Evolutionary conservation across 2,797 vertebrate genomes (phyloP).

Genomic region (Phrynocephalus forsythii): DNA sequence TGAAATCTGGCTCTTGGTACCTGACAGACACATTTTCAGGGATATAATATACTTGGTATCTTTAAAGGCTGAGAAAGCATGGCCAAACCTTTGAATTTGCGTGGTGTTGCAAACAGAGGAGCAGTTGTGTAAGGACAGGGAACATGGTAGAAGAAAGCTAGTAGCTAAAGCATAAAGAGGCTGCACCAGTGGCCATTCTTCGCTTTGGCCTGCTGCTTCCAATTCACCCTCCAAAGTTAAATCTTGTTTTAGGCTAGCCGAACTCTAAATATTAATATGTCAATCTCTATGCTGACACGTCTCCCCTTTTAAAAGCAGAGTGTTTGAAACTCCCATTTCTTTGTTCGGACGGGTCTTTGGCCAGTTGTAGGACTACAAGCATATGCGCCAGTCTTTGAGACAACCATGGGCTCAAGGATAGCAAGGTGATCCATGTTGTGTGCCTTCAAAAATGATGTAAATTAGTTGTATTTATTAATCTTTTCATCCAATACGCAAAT

Average conservation of each 20-base stretch:
- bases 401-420: neutral
- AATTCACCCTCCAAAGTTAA: neutral
- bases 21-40: neutral
- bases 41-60: conserved; percentile 3
- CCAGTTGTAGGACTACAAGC: conserved; percentile 30
- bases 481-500: neutral
- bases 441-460: conserved; percentile 7
- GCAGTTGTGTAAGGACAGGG: conserved; percentile 14
- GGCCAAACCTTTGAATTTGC: conserved; percentile 14
- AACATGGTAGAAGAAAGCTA: conserved; percentile 15
- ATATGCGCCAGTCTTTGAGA: neutral
- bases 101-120: neutral
- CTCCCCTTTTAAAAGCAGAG: neutral
- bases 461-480: neutral
- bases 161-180: neutral
- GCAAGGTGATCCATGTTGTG: conserved; percentile 11
- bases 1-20: conserved; percentile 48
- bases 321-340: neutral
- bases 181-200: neutral
- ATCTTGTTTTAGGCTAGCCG: neutral
- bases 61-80: conserved; percentile 29
- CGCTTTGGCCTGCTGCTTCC: neutral
- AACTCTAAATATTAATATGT: neutral
- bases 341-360: conserved; percentile 33
- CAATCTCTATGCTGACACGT: neutral